A percentile compares a stretch with the other conserved stretches of the same genome.
Conservation (phyloP, 2,113 vertebrate species). For the Gadus chalcogrammus region DNA sequence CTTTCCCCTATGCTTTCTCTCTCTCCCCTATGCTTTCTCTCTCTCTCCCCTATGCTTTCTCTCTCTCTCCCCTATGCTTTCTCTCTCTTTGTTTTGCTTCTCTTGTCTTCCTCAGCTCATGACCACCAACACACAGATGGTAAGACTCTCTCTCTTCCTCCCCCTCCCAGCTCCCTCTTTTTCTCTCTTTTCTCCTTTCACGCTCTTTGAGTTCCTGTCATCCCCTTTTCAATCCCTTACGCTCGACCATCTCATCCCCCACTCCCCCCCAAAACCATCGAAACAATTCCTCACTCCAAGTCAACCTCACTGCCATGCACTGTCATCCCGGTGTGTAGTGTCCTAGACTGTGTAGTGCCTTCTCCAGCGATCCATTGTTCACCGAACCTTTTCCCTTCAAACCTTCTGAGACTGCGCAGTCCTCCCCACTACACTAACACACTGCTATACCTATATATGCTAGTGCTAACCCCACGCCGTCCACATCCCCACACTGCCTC, state of each 20-base stretch:
- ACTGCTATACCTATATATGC: constrained; percentile 13
- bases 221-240: constrained; percentile 7
- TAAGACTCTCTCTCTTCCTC: constrained; percentile 83
- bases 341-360: constrained; percentile 9
- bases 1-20: too few relatives aligned
- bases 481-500: constrained; percentile 52
- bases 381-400: constrained; percentile 44
- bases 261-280: constrained; percentile 44
- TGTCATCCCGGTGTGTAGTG: constrained; percentile 52
- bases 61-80: constrained; percentile 71
- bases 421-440: constrained; percentile 47
- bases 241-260: not conserved
- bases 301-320: constrained; percentile 47
- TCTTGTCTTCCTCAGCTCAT: constrained; percentile 91
- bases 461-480: constrained; percentile 4
- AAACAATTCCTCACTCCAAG: constrained; percentile 41
- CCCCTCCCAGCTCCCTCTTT: constrained; percentile 65
- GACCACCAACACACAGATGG: constrained; percentile 97
- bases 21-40: constrained; percentile 26
- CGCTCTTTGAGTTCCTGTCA: constrained; percentile 53
- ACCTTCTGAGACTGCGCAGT: constrained; percentile 46
- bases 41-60: constrained; percentile 67
- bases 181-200: constrained; percentile 72
- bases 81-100: constrained; percentile 77
- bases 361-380: constrained; percentile 37